These are phyloP conservation scores for Acrossocheilus wenchowensis DNA, from an alignment of 2,797 vertebrate genomes.

Conservation along the genomic window DNA sequence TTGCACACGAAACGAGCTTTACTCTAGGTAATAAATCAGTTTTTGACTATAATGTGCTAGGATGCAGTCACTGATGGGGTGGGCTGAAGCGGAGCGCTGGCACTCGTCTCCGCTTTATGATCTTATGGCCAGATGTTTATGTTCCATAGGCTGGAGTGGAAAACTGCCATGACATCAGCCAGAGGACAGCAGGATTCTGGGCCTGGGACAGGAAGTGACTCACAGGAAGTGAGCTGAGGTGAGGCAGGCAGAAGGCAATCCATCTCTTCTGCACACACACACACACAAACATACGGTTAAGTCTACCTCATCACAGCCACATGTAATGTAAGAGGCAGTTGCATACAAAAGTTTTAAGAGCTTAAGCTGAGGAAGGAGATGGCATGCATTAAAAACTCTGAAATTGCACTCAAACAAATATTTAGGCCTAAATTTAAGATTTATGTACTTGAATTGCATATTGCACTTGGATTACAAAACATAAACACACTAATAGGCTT, in stretches of 20 bases:
- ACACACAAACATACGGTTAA: conserved; percentile 30
- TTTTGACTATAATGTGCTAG: conserved; percentile 44
- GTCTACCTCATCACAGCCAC: conserved; percentile 40
- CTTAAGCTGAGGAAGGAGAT: neutral
- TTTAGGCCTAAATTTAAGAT: neutral
- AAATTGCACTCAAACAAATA: neutral
- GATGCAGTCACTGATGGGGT: conserved; percentile 54
- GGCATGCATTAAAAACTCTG: neutral
- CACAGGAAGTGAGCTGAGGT: conserved; percentile 81
- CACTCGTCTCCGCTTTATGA: conserved; percentile 70
- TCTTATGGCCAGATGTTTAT: conserved; percentile 64
- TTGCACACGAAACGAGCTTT: conserved; percentile 54
- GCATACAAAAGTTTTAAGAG: conserved; percentile 24
- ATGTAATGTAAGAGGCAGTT: conserved; percentile 11
- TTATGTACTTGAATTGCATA: neutral
- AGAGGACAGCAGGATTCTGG: conserved; percentile 78
- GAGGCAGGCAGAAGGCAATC: conserved; percentile 62
- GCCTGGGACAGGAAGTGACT: conserved; percentile 83
- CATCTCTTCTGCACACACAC: conserved; percentile 52
- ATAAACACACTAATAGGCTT: neutral
- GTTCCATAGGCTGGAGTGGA: conserved; percentile 67
- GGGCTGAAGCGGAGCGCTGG: conserved; percentile 48
- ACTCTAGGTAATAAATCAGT: conserved; percentile 32
- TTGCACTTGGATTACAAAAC: neutral
- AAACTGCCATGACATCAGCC: conserved; percentile 84